Evolutionary conservation across 2,113 vertebrate species (phyloP).

Genomic region (Gobius niger): DNA sequence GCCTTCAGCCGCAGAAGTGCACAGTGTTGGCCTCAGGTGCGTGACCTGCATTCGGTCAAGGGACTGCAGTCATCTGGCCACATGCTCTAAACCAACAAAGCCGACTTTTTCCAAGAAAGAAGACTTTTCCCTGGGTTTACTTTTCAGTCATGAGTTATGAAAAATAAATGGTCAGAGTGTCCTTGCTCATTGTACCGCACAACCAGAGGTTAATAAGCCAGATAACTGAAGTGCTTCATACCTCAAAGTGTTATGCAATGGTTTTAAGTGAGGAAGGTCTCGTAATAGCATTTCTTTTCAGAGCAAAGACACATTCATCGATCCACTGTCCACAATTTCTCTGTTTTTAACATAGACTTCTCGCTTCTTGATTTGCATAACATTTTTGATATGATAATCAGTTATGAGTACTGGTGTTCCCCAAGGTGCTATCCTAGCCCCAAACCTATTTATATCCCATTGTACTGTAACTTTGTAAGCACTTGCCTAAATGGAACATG

Average conservation of each 20-base stretch:
- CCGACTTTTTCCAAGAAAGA: neutral
- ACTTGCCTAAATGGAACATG: no score
- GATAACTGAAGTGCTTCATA: no score
- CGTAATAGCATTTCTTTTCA: no score
- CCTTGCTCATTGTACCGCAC: neutral
- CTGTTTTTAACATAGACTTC: no score
- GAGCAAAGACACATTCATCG: no score
- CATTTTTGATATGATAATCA: no score
- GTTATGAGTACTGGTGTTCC: neutral
- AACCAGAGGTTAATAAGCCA: no score
- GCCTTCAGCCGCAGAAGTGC: neutral
- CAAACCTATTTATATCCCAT: neutral
- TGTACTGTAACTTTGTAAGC: no score
- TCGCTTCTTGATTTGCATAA: no score
- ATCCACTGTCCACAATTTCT: no score
- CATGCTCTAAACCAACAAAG: slow-evolving; percentile 5
- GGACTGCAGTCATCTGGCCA: neutral
- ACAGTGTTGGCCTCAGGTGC: neutral
- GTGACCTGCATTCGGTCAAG: neutral
- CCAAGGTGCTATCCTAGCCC: neutral
- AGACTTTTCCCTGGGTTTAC: neutral
- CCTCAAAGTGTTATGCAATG: no score
- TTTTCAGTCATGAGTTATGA: neutral
- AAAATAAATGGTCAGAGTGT: neutral
- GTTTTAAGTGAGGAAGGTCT: no score